Base-by-base conservation (phyloP, 2,888 invertebrate genomes). In the Dendrolimus pini region DNA sequence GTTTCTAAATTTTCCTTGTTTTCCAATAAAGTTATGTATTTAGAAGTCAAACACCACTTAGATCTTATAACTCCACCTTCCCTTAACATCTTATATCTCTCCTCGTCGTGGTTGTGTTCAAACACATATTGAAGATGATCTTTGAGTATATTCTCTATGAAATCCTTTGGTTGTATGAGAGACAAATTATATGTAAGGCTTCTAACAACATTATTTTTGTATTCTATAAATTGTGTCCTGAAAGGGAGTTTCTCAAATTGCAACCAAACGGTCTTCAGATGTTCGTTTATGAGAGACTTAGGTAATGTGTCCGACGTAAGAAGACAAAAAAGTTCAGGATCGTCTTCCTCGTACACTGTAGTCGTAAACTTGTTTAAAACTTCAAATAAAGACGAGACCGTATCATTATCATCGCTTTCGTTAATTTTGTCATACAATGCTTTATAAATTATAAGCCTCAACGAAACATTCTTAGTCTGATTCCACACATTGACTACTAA, bases 401-500 rank as follows among this genome's bases (percentile, higher is more conserved):
- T 57, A 52, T 55, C 53, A 9, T 47, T 10, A 14, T 64, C 56
- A 7, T 70, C 60, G 53, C 63, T 55, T 7, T 58, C 41, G 3
- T 56, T 10, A 41, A 82, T 62, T 68, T 75, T 79, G 18, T 71
- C 58, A 42, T 66, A 66, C 8, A 81, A 60, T 42, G 67, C 67
- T 64, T 70, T 73, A 59, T 74, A 83, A 47, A 85, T 65, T 6
- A 77, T 64, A 55, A 60, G 59, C 56, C 83, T 70, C 7, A 84
- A 57, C 2, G 82, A 76, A 6, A 78, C 67, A 64, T 81, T 82
- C 62, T 77, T 75, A 1, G 75, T 75, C 42, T 70, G 47, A 10
- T 68, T 70, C 83, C 83, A 84, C 55, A 72, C 62, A 10, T 67
- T 60, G n/a, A 60, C 56, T 47, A 80, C 60, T 1, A 79, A 59